phyloP scores from a whole-genome alignment of 2,113 vertebrate species.

The Syrmaticus mikado region DNA sequence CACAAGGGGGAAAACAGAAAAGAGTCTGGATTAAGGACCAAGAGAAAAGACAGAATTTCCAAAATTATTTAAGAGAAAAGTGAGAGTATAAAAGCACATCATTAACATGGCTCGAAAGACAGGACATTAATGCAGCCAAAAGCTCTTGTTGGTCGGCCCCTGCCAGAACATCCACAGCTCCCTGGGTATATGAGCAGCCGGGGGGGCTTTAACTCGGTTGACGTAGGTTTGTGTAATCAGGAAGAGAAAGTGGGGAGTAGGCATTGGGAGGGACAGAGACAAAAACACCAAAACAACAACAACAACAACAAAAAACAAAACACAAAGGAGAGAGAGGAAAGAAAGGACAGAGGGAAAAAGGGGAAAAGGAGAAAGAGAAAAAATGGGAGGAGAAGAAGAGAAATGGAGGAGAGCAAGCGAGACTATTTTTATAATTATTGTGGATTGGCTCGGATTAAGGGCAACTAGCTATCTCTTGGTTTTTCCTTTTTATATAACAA shows the following conservation, averaged over 20 bases:
- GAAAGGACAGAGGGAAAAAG: conserved; percentile 31
- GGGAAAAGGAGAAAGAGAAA: conserved; percentile 50
- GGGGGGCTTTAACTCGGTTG: conserved; percentile 26
- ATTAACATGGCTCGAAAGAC: background rate
- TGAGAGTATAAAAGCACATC: conserved; percentile 36
- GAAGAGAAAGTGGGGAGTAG: conserved; percentile 54
- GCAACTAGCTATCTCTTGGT: conserved; percentile 86
- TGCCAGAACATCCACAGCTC: conserved; percentile 3
- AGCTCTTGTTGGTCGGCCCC: background rate
- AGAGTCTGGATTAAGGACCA: background rate
- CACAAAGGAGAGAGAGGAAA: background rate
- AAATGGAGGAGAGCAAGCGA: conserved; percentile 40
- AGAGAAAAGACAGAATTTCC: background rate
- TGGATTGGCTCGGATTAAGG: conserved; percentile 85
- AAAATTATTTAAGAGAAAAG: conserved; percentile 30
- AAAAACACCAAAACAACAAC: background rate
- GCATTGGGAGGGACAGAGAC: background rate
- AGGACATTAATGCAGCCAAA: background rate
- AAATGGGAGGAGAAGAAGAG: conserved; percentile 24
- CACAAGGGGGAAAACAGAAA: background rate
- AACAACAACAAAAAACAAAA: background rate
- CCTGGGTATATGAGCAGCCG: background rate
- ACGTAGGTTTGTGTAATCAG: background rate
- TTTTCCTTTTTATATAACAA: conserved; percentile 87
- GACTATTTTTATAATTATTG: conserved; percentile 79